phyloP scores from a whole-genome alignment of 2,888 invertebrate species.

The Ichneumon xanthorius region DNA sequence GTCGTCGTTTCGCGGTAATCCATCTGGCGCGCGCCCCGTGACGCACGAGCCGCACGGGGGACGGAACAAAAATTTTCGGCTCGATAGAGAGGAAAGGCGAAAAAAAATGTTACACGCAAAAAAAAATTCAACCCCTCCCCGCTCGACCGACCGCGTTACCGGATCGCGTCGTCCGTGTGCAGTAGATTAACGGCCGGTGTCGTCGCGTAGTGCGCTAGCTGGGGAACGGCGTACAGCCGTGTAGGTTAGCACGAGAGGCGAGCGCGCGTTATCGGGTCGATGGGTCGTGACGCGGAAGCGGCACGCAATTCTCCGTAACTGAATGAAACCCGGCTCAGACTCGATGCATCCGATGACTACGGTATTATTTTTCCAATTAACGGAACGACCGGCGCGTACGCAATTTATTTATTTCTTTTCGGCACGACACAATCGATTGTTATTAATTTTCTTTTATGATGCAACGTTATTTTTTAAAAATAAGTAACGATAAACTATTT shows the following conservation, averaged over 20 bases:
- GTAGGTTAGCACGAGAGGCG: conserved; percentile 23
- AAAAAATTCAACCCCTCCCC: background rate
- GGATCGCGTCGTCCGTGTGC: background rate
- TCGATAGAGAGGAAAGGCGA: background rate
- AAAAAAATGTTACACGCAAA: background rate
- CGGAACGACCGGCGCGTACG: conserved; percentile 4
- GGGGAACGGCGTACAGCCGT: background rate
- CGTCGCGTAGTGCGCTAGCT: background rate
- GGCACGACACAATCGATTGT: background rate
- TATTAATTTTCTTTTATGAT: background rate
- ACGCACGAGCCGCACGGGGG: conserved; percentile 1
- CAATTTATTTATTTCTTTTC: background rate
- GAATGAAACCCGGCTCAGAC: conserved; percentile 56
- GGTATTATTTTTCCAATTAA: conserved; percentile 32
- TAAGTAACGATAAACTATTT: background rate
- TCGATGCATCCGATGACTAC: background rate
- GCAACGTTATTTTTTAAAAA: background rate
- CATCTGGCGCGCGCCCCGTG: conserved; percentile 7
- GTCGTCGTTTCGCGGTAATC: background rate
- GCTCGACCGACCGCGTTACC: background rate
- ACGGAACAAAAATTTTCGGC: background rate
- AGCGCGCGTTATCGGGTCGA: conserved; percentile 61
- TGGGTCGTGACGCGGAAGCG: conserved; percentile 64
- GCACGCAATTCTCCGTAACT: conserved; percentile 60
- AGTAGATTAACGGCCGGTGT: background rate